Percentiles rank a stretch among this genome's conserved stretches.
Conservation (phyloP, 2,888 invertebrate genomes). For the Drepanosiphum platanoidis region DNA sequence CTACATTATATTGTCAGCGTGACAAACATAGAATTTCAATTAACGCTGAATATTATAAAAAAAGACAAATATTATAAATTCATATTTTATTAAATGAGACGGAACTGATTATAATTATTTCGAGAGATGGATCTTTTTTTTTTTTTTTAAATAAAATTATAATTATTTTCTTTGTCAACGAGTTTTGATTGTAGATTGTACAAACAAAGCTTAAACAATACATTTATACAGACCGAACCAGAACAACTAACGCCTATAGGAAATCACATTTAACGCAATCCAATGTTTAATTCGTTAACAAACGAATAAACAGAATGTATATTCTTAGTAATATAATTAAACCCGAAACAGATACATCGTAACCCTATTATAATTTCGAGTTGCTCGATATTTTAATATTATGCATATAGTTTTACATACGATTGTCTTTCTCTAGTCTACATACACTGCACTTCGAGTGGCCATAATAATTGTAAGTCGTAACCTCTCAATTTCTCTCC, state of each 20-base stretch:
- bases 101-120: too few relatives aligned
- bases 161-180: neutral
- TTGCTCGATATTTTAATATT: neutral
- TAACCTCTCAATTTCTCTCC: too few relatives aligned
- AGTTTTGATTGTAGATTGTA: neutral
- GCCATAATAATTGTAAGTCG: neutral
- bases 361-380: neutral
- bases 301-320: neutral
- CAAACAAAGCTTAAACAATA: neutral
- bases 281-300: neutral
- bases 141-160: neutral
- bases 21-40: neutral
- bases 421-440: neutral
- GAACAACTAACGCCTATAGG: neutral
- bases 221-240: neutral
- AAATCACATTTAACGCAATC: neutral
- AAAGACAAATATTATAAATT: neutral
- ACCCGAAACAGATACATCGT: neutral
- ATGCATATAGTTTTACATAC: neutral
- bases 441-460: neutral
- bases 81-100: too few relatives aligned
- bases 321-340: neutral
- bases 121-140: neutral
- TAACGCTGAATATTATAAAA: neutral
- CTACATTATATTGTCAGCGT: neutral